phyloP scores from a whole-genome alignment of 2,888 invertebrate genomes.

The Cryptophagus acutangulus region DNA sequence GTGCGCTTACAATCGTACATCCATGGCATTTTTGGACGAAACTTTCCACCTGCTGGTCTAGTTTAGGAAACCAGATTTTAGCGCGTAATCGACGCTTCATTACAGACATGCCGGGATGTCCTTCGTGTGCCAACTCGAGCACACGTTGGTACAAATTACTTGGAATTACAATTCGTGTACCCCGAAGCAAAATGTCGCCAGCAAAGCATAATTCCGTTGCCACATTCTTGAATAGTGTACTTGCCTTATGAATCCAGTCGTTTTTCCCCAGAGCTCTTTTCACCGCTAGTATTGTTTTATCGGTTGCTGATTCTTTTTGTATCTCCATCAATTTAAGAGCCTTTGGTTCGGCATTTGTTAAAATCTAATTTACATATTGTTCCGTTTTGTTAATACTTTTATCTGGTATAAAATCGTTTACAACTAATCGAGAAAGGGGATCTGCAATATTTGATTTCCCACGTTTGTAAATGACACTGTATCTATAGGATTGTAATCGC shows the following conservation, averaged over 20 bases:
- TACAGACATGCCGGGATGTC: slow-evolving; percentile 38
- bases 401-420: too few relatives aligned
- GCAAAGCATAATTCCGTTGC: slow-evolving; percentile 33
- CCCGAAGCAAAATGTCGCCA: slow-evolving; percentile 24
- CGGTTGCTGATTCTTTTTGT: slow-evolving; percentile 10
- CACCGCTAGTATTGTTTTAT: slow-evolving; percentile 13
- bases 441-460: slow-evolving; percentile 15
- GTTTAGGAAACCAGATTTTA: slow-evolving; percentile 39
- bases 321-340: slow-evolving; percentile 19
- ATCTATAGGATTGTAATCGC: slow-evolving; percentile 17
- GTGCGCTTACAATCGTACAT: slow-evolving; percentile 11
- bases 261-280: slow-evolving; percentile 10
- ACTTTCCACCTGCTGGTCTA: slow-evolving; percentile 29
- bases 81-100: slow-evolving; percentile 36
- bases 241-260: too few relatives aligned
- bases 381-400: not conserved
- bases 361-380: slow-evolving; percentile 14
- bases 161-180: slow-evolving; percentile 26
- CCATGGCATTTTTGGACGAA: slow-evolving; percentile 8
- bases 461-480: slow-evolving; percentile 15
- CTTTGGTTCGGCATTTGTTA: slow-evolving; percentile 16
- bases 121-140: slow-evolving; percentile 32
- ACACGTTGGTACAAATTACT: slow-evolving; percentile 19
- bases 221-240: slow-evolving; percentile 22
- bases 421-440: slow-evolving; percentile 6